Evolutionary conservation across 2,113 vertebrate genomes (phyloP).

Genomic region (Athene cunicularia): DNA sequence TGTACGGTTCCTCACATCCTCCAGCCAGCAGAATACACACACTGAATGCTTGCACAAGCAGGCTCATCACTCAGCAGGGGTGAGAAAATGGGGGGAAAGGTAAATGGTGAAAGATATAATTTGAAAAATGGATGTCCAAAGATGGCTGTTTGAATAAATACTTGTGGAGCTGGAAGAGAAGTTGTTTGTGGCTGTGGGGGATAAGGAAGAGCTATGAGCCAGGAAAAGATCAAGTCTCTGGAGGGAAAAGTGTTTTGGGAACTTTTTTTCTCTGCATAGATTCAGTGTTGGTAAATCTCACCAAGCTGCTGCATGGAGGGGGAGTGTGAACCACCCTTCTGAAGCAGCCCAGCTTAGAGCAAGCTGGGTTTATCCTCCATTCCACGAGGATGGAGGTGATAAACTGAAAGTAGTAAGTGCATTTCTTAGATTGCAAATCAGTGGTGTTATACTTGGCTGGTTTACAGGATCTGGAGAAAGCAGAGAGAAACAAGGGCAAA

Average conservation of each 20-base stretch:
- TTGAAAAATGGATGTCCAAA: background rate
- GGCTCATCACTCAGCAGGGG: background rate
- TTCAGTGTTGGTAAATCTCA: background rate
- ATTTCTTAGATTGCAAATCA: background rate
- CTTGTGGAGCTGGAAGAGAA: background rate
- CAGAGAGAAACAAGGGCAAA: background rate
- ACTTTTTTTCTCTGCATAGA: background rate
- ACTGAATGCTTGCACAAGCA: background rate
- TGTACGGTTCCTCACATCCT: background rate
- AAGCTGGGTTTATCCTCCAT: background rate
- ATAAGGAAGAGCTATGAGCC: background rate
- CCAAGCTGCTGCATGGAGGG: background rate
- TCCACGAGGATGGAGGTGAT: background rate
- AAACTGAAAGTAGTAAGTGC: background rate
- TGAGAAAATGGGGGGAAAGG: background rate
- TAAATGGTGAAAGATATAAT: background rate
- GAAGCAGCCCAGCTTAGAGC: background rate
- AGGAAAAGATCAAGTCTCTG: background rate
- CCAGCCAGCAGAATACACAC: background rate
- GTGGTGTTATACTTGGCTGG: background rate
- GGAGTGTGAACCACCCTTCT: background rate
- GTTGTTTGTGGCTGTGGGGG: background rate
- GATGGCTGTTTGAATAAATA: background rate
- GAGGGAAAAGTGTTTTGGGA: background rate
- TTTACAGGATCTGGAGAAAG: background rate